phyloP scores from a whole-genome alignment of 2,797 vertebrate species.

The Aphelocoma californica region DNA sequence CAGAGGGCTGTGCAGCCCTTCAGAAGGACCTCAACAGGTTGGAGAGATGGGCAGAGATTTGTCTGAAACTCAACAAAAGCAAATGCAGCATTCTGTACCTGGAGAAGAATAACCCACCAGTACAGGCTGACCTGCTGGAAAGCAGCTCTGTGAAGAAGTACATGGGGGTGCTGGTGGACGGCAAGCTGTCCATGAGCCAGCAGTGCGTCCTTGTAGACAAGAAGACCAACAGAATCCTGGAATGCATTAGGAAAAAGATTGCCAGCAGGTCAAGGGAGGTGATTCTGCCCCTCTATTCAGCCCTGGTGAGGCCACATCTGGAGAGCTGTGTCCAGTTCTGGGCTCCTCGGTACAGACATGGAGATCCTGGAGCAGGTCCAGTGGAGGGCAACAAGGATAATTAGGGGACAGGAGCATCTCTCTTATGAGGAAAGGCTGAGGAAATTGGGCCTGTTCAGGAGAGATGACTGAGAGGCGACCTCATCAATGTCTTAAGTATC shows the following conservation, averaged over 20 bases:
- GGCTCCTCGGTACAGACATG: background rate
- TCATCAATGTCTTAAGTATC: no score
- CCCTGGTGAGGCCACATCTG: background rate
- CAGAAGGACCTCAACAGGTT: background rate
- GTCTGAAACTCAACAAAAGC: background rate
- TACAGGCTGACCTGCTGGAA: background rate
- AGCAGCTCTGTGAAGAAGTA: background rate
- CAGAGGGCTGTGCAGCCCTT: background rate
- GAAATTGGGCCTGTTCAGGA: background rate
- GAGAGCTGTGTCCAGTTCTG: background rate
- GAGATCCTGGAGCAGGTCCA: background rate
- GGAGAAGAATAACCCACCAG: background rate
- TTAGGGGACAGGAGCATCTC: background rate
- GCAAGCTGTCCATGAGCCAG: background rate
- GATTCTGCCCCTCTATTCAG: background rate
- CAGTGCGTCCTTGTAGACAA: background rate
- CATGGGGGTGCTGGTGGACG: accelerated
- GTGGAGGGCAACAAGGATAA: background rate
- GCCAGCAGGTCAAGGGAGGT: background rate
- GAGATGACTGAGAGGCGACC: background rate
- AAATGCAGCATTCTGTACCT: background rate
- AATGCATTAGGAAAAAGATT: background rate
- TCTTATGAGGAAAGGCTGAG: background rate
- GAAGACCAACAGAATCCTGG: background rate
- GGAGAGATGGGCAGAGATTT: background rate